Conservation (phyloP, 2,797 vertebrate species). For the Mormyrops boulengeri region DNA sequence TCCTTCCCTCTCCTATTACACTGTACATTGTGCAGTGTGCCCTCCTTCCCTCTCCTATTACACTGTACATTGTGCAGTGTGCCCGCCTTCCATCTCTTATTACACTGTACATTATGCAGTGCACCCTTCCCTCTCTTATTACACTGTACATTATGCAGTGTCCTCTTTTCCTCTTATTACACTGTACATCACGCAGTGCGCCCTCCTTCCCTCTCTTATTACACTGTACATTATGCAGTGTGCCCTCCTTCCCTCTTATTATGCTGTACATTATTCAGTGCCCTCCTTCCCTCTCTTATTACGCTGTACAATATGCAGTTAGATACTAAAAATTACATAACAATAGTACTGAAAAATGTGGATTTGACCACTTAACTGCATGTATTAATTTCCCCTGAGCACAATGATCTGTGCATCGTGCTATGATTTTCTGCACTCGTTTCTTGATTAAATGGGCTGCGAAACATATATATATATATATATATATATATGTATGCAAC, state of each 20-base stretch:
- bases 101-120: too few relatives aligned
- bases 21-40: background rate
- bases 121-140: too few relatives aligned
- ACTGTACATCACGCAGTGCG: background rate
- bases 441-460: background rate
- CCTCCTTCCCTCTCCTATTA: too few relatives aligned
- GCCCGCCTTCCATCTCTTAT: too few relatives aligned
- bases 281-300: background rate
- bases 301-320: background rate
- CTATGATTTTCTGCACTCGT: background rate
- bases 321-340: background rate
- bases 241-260: background rate
- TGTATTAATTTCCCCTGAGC: background rate
- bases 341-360: background rate
- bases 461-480: background rate
- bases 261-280: background rate
- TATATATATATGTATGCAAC: background rate
- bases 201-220: background rate
- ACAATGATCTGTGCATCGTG: background rate
- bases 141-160: background rate
- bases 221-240: background rate
- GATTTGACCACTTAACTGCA: background rate
- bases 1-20: background rate
- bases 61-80: background rate
- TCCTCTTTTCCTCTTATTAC: too few relatives aligned